Base-by-base conservation (phyloP, 2,797 vertebrate genomes). In the Danio albolineatus region DNA sequence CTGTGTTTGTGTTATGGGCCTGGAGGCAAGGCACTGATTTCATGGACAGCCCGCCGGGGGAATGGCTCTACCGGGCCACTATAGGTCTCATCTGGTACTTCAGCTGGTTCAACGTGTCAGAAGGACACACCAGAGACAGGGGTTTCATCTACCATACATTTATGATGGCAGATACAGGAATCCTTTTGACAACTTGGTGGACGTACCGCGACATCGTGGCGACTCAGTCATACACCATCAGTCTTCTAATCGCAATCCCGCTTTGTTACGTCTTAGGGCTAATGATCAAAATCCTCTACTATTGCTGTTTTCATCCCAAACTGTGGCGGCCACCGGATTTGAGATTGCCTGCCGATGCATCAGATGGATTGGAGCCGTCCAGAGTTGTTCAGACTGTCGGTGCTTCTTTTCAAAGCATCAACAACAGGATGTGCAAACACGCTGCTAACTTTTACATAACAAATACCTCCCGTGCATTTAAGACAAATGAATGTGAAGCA, bases 11-110 rank as follows among this genome's bases (percentile, higher is more conserved):
- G 49, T 0, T 94, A 2, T 99, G 98, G 98, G 95, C 91, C 3
- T 94, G 90, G 84, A 83, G 86, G 8, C 97, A 99, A 91, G 83
- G 82, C 72, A 98, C 98, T 0, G 46, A 91, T 83, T 97, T 99
- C 73, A 99, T 98, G 97, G 95, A 96, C n/a, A 93, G 89, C 0
- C 1, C 36, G 0, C 41, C 62, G 0, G 92, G 94, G 0, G 97
- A 99, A 88, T 91, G 94, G 92, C 93, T 98, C 4, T 99, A 98
- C 91, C 94, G 95, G n/a, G 94, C 90, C 67, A 84, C 93, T 0
- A 93, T 98, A 17, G 97, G 95, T 0, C 89, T 96, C 57, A 95
- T 98, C 75, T 96, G 97, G 87, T 98, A 99, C 88, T 98, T 99
- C 93, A 97, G 95, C 90, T 99, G 98, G 98, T 98, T 98, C 82